Base-by-base conservation (phyloP, 1,140 invertebrate species). In the Neodiprion lecontei region DNA sequence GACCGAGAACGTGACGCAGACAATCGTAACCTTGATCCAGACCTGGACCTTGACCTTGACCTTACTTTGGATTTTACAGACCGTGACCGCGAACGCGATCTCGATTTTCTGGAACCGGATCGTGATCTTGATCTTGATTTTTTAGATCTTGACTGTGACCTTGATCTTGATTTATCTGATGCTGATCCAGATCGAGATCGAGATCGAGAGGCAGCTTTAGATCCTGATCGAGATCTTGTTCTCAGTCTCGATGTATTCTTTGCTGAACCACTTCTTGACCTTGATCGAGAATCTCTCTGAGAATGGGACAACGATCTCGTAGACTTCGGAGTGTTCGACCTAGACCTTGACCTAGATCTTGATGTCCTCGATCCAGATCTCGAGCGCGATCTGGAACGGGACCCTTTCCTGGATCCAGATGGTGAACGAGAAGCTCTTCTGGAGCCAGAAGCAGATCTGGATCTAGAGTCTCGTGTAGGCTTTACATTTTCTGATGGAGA, bases 311-410 rank as follows among this genome's bases (percentile, higher is more conserved):
- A 67, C 11, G 78, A 75, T 73, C 74, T 77, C 28, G 66, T 77
- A 28, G 74, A 78, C 17, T 73, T 72, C 1, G 70, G 74, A 72
- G 69, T 65, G 72, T 67, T 74, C 23, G 53, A 77, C 67, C 65
- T 76, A 12, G 75, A 85, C 68, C 76, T 76, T 49, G 83, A 87
- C n/a, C 82, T 80, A 4, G 82, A 84, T 61, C 81, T 78, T 3
- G 75, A 74, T 9, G 79, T 79, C 48, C 74, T 48, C 68, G 76
- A 73, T 71, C 77, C 9, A 47, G 76, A 72, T 66, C 74, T n/a
- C 67, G 53, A 61, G 5, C 53, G 53, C n/a, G 53, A 61, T 66
- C 48, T 72, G 14, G 80, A 81, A 67, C 75, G 73, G 3, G 81
- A 83, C 47, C 70, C 48, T n/a, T 69, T 70, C 17, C 28, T 48